Conservation (phyloP, 2,113 vertebrate species). For the Eonycteris spelaea region DNA sequence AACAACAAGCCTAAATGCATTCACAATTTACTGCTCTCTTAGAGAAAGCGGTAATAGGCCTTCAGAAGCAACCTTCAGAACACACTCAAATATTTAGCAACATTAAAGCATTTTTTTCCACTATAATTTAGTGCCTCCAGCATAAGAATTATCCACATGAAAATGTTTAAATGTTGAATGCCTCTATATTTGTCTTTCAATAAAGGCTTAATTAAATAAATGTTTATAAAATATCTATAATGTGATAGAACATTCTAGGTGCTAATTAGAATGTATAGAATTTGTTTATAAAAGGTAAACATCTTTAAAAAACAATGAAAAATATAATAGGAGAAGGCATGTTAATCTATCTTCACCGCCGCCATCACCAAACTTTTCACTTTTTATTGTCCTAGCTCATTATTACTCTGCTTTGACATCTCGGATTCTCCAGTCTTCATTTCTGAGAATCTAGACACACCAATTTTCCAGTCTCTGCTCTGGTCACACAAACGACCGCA, state of each 20-base stretch:
- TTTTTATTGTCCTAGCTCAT: not conserved
- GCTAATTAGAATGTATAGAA: not conserved
- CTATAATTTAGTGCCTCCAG: constrained; percentile 19
- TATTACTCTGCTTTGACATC: not conserved
- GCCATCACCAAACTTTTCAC: not conserved
- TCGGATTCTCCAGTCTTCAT: not conserved
- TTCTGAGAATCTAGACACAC: not conserved
- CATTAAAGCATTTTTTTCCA: constrained; percentile 31
- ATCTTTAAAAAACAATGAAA: not conserved
- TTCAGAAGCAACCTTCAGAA: constrained; percentile 50
- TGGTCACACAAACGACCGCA: not conserved
- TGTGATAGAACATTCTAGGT: not conserved
- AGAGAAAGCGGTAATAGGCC: constrained; percentile 44
- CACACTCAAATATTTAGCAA: constrained; percentile 45
- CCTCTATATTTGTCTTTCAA: not conserved
- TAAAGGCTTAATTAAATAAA: constrained; percentile 17
- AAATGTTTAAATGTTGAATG: constrained; percentile 36
- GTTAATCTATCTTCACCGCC: not conserved
- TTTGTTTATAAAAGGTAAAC: not conserved
- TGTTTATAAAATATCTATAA: not conserved
- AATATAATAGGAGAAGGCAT: not conserved
- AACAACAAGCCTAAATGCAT: constrained; percentile 33
- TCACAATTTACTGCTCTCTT: constrained; percentile 48
- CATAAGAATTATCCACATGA: constrained; percentile 9
- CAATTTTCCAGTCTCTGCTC: not conserved